These are phyloP conservation scores for Pangasius djambal DNA, from an alignment of 2,797 vertebrate genomes.

Conservation along the genomic window DNA sequence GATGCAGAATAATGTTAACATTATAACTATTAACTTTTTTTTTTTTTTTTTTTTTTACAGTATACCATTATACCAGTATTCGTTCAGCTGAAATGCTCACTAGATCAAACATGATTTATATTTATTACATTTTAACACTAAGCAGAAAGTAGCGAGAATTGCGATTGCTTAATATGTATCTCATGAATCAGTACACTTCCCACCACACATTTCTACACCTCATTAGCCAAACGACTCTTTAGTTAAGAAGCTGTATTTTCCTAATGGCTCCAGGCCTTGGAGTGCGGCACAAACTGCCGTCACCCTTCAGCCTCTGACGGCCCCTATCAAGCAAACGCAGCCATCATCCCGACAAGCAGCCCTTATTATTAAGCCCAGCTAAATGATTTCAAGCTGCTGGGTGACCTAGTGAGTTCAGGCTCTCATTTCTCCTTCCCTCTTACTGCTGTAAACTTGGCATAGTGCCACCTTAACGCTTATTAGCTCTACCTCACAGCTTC, in stretches of 20 bases:
- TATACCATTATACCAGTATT: not conserved
- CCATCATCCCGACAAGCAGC: not conserved
- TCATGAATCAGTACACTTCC: not conserved
- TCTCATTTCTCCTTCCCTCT: conserved; percentile 59
- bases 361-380: conserved; percentile 8
- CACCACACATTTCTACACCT: conserved; percentile 12
- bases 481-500: conserved; percentile 57
- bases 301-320: conserved; percentile 13
- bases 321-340: not conserved
- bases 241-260: conserved; percentile 28
- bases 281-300: not conserved
- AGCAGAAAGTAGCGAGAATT: not conserved
- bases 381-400: conserved; percentile 63
- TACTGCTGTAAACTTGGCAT: conserved; percentile 42
- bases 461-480: conserved; percentile 59
- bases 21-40: not conserved
- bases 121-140: not conserved
- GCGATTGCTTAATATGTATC: not conserved
- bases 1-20: not conserved
- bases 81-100: not conserved
- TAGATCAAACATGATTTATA: not conserved
- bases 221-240: conserved; percentile 29
- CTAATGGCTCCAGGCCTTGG: not conserved
- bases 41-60: not conserved
- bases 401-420: conserved; percentile 61